Base-by-base conservation (phyloP, 2,797 vertebrate genomes). In the Pseudocheirus occidentalis region DNA sequence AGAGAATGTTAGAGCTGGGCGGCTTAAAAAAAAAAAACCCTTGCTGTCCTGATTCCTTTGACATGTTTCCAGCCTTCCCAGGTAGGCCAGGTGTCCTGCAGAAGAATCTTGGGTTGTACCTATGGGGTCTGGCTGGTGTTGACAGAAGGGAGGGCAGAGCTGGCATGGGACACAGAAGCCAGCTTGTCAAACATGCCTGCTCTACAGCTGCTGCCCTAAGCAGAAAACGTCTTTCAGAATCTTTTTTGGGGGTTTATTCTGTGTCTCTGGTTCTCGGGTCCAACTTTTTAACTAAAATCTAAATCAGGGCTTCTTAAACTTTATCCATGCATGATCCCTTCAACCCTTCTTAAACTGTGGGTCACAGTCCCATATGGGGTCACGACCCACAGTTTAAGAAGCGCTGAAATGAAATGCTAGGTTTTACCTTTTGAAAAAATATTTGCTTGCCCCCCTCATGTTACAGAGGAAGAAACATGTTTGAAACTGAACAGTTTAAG, bases 161-260 rank as follows among this genome's bases (percentile, higher is more conserved):
- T 99, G 99, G 99, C 99, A 99, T 99, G 98, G 99, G 99, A 99
- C 99, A 99, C 99, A 99, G 99, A 99, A 99, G 99, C 99, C 99
- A 99, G 99, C 99, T 98, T 98, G 99, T 99, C 99, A 99, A 99
- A 99, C 99, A 99, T 95, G 98, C 99, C 98, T 92, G 97, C 93
- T 97, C 98, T 96, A 98, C 97, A 96, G 97, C 98, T 98, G 98
- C 98, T 94, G 98, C 98, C 98, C 98, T 98, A 98, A 98, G 98
- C 98, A 98, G 98, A 97, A 98, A 99, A 99, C 99, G 99, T 99
- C 99, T 99, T 99, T 99, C 98, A 98, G 96, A 94, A 98, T 98
- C 98, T 98, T 99, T 99, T 98, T 98, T 98, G 98, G 98, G 98
- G 98, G 98, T 99, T 98, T 98, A 98, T 98, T 98, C 98, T 98